phyloP scores from a whole-genome alignment of 2,113 vertebrate genomes.

The Corapipo altera region DNA sequence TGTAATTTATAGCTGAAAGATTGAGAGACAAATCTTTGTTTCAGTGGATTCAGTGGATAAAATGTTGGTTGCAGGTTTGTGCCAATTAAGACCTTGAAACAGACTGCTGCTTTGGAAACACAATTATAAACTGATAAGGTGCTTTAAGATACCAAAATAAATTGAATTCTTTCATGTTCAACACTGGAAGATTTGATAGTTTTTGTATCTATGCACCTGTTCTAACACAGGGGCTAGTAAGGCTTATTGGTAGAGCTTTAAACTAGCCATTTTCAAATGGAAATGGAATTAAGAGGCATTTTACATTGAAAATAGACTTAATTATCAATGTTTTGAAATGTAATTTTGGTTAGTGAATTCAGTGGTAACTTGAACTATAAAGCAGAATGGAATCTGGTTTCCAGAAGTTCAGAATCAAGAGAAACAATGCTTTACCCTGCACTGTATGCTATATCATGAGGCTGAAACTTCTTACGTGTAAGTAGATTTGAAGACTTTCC shows the following conservation, averaged over 20 bases:
- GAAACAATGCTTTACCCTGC: neutral
- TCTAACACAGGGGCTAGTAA: too few relatives aligned
- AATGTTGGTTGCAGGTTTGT: neutral
- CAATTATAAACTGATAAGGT: neutral
- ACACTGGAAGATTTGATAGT: neutral
- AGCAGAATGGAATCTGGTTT: neutral
- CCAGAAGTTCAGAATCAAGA: neutral
- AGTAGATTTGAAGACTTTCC: neutral
- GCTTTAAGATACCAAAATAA: neutral
- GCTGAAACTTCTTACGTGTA: neutral
- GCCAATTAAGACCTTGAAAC: neutral
- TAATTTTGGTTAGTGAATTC: neutral
- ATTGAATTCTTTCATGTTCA: neutral
- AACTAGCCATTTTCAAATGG: neutral
- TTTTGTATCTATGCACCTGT: neutral
- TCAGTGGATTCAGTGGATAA: neutral
- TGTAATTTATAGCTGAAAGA: neutral
- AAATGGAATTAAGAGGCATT: neutral
- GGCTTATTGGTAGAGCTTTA: too few relatives aligned
- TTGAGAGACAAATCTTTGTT: neutral
- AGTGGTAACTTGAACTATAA: neutral
- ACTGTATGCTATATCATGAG: neutral
- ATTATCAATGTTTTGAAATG: neutral
- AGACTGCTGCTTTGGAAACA: neutral
- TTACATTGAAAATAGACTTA: neutral